Base-by-base conservation (phyloP, 2,797 vertebrate genomes). In the Amblyraja radiata region DNA sequence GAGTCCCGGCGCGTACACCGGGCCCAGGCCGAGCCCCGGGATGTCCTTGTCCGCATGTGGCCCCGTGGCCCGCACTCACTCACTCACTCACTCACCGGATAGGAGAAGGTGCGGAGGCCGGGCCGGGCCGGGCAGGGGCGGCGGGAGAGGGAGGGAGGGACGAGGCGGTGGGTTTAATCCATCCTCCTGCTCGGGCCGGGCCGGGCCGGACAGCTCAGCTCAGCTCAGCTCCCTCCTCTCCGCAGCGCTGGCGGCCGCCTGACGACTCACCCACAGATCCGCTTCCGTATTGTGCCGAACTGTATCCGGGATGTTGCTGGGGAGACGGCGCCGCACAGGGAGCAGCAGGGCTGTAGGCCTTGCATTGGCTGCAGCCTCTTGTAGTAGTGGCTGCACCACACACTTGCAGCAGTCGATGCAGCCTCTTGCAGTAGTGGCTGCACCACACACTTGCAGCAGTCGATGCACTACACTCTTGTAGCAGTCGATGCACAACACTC, bases 1-100 rank as follows among this genome's bases (percentile, higher is more conserved):
- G n/a, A n/a, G n/a, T n/a, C 39, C 46, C 46, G 46, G 46, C 46
- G 46, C 46, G 46, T 3, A 46, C 46, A 46, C 46, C 0, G 6
- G 0, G 7, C 1, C 13, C 0, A 0, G 1, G 0, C 18, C 0
- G 68, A 63, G 5, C 68, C 0, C n/a, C 61, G 0, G 77, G 71
- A 0, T 39, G 21, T 21, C 73, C 14, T 13, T 6, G 74, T 1
- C 93, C 71, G 65, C 81, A 63, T 6, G 6, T 1, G 0, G 0
- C 0, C 61, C 46, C 36, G 1, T 1, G 61, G 7, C 23, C 74
- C 28, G 21, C 0, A 25, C 46, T 9, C 2, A 46, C 46, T 46
- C 2, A 46, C 46, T 46, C n/a, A 46, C 83, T 11, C 16, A 88
- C n/a, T 32, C 65, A 68, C 93, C 16, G 18, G 28, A 16, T 4